These are phyloP conservation scores for Prionchulus punctatus DNA, from an alignment of 2,888 invertebrate genomes.

Conservation along the genomic window DNA sequence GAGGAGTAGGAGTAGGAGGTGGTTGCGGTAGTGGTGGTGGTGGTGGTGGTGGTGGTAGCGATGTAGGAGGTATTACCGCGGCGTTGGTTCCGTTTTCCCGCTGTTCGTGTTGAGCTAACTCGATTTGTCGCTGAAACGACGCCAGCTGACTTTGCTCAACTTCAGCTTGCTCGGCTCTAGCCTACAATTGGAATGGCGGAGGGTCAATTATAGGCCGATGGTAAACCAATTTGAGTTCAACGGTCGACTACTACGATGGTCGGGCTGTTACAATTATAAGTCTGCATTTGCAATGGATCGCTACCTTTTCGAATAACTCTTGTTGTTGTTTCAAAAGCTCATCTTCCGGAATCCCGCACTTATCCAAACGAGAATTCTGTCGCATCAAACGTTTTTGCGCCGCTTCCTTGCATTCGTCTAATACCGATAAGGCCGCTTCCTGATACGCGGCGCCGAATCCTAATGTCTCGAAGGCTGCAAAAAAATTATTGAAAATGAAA, in stretches of 20 bases:
- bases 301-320: conserved; percentile 74
- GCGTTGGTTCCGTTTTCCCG: background rate
- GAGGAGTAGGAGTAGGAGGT: background rate
- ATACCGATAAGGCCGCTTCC: conserved; percentile 80
- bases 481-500: conserved; percentile 6
- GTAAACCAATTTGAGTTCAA: background rate
- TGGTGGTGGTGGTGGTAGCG: no score
- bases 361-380: conserved; percentile 86
- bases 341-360: conserved; percentile 95
- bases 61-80: background rate
- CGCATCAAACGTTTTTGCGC: conserved; percentile 59
- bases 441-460: conserved; percentile 76
- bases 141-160: background rate
- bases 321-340: conserved; percentile 87
- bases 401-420: conserved; percentile 85
- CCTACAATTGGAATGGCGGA: no score
- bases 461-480: conserved; percentile 61
- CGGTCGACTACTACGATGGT: no score
- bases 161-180: background rate
- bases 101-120: background rate
- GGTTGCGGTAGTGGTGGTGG: no score
- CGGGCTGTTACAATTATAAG: no score
- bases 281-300: no score
- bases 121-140: background rate
- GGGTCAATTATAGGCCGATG: no score